Evolutionary conservation across 1,140 invertebrate genomes (phyloP).

Genomic region (Monochamus saltuarius): DNA sequence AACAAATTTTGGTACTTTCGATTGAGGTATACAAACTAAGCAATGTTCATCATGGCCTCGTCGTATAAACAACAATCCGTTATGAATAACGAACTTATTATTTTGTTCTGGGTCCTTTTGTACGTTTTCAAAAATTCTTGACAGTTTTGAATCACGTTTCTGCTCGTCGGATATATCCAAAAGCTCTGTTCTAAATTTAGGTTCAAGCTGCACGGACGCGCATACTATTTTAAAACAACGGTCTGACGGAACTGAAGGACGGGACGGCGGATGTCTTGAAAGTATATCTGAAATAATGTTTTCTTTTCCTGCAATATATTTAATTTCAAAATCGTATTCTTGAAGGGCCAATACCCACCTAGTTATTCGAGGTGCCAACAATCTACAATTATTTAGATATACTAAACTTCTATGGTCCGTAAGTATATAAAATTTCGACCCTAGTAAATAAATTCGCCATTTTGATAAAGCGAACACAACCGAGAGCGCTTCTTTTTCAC

Average conservation of each 20-base stretch:
- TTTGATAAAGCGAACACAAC: too few species aligned
- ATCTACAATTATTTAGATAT: slow-evolving; percentile 6
- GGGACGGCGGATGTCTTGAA: slow-evolving; percentile 6
- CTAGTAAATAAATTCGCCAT: slow-evolving; percentile 7
- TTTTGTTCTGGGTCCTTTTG: not conserved
- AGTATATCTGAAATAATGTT: slow-evolving; percentile 9
- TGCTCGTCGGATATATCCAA: not conserved
- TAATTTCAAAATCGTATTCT: too few species aligned
- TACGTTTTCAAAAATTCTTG: too few species aligned
- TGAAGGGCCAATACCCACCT: too few species aligned
- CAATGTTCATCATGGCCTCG: not conserved
- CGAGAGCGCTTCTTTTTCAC: too few species aligned
- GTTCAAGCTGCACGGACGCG: not conserved
- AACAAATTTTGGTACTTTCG: not conserved
- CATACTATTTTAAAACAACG: not conserved
- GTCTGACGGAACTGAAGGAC: not conserved
- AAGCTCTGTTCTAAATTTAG: not conserved
- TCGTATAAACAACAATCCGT: slow-evolving; percentile 3
- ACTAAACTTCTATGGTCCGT: slow-evolving; percentile 4
- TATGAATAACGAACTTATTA: not conserved
- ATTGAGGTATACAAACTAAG: slow-evolving; percentile 16
- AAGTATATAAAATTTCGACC: not conserved
- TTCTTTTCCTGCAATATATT: slow-evolving; percentile 8
- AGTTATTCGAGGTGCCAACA: slow-evolving; percentile 2
- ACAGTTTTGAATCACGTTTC: too few species aligned